Percentiles rank a stretch among this genome's conserved stretches.
Conservation (phyloP, 2,113 vertebrate species). For the Astatoreochromis straeleni region DNA sequence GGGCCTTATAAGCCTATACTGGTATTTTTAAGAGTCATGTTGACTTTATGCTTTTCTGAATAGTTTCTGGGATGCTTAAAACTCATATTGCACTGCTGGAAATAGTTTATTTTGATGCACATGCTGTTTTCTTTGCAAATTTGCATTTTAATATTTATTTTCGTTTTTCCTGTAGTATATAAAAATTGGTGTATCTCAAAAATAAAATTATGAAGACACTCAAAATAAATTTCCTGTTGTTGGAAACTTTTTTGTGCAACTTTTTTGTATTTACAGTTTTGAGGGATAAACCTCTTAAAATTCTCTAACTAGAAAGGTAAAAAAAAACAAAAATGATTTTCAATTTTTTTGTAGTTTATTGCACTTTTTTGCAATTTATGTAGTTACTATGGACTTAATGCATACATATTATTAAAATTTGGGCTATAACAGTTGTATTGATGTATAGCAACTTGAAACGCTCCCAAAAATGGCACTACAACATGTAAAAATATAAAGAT, state of each 20-base stretch:
- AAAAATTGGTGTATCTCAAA: background rate
- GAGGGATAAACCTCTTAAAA: background rate
- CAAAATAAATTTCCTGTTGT: background rate
- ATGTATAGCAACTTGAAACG: background rate
- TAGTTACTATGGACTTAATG: accelerated
- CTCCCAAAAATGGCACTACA: background rate
- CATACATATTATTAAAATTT: background rate
- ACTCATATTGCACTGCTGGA: background rate
- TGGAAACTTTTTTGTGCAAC: background rate
- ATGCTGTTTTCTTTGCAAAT: background rate
- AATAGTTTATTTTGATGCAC: too few relatives aligned
- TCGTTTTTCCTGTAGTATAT: background rate
- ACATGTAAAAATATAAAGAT: background rate
- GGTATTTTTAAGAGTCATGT: background rate
- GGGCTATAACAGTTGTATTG: background rate
- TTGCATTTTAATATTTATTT: background rate
- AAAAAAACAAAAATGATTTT: background rate
- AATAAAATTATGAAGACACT: background rate
- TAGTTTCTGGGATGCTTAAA: background rate
- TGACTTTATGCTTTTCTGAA: background rate
- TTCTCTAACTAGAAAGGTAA: background rate
- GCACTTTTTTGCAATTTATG: background rate
- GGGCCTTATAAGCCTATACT: background rate
- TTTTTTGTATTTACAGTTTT: background rate
- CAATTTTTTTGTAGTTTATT: background rate